A percentile compares a stretch with the other conserved stretches of the same genome.
phyloP scores from a whole-genome alignment of 2,797 vertebrate genomes.

The Podarcis lilfordi region DNA sequence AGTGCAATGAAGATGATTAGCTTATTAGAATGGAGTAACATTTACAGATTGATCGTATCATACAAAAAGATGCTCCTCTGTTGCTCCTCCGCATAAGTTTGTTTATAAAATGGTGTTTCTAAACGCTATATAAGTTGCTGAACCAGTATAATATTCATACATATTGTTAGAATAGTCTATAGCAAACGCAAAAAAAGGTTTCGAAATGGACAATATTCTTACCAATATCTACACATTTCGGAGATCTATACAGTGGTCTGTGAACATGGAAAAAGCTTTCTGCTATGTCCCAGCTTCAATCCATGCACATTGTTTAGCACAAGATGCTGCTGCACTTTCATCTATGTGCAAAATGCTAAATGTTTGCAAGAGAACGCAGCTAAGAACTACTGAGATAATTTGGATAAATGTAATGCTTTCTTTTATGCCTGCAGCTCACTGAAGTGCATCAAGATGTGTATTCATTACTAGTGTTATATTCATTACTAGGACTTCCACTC shows the following conservation, averaged over 20 bases:
- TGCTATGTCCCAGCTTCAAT: neutral
- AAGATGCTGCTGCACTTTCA: neutral
- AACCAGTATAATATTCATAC: neutral
- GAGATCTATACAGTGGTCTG: neutral
- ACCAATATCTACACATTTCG: neutral
- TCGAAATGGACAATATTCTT: neutral
- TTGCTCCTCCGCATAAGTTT: neutral
- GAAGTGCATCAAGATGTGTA: neutral
- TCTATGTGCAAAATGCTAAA: neutral
- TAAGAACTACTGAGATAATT: neutral
- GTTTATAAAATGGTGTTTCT: neutral
- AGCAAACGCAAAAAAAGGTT: neutral
- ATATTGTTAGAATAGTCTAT: neutral
- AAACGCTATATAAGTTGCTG: neutral
- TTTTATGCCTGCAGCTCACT: neutral
- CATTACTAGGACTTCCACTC: neutral
- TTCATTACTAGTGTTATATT: neutral
- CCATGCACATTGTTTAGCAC: neutral
- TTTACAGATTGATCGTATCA: neutral
- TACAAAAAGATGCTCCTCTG: neutral
- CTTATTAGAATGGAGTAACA: neutral
- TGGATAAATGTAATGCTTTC: neutral
- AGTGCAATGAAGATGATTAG: neutral
- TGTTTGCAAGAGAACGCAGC: neutral
- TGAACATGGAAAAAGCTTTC: neutral